Evolutionary conservation across 2,797 vertebrate species (phyloP).

Genomic region (Heteromormyrus szaboi): DNA sequence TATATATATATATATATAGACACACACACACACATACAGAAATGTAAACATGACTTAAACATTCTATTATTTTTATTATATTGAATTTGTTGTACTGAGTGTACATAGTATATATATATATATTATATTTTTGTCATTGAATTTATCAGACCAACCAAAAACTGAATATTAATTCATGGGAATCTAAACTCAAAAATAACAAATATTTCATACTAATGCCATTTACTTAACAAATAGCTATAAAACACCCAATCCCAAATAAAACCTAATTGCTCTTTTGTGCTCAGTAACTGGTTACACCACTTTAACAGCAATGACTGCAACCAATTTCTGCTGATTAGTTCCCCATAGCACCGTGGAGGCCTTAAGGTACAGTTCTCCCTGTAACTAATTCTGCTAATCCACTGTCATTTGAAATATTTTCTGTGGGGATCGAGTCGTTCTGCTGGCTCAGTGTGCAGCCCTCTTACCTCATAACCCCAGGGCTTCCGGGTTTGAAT

Average conservation of each 20-base stretch:
- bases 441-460: background rate
- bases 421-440: background rate
- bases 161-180: background rate
- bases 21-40: too few relatives aligned
- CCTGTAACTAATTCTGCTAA: background rate
- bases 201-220: background rate
- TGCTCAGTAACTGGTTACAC: background rate
- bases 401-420: background rate
- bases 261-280: background rate
- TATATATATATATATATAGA: background rate
- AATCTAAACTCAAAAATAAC: background rate
- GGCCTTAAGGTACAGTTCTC: background rate
- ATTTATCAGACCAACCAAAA: background rate
- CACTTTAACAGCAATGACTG: background rate
- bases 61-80: background rate
- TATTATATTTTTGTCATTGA: background rate
- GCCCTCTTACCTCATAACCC: background rate
- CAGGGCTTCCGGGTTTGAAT: background rate
- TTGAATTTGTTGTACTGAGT: background rate
- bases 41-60: background rate
- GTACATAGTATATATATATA: background rate
- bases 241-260: background rate
- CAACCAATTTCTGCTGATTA: slow-evolving; percentile 4
- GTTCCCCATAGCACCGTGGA: background rate
- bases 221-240: background rate